Evolutionary conservation across 2,797 vertebrate genomes (phyloP).

Genomic region (Rhincodon typus): DNA sequence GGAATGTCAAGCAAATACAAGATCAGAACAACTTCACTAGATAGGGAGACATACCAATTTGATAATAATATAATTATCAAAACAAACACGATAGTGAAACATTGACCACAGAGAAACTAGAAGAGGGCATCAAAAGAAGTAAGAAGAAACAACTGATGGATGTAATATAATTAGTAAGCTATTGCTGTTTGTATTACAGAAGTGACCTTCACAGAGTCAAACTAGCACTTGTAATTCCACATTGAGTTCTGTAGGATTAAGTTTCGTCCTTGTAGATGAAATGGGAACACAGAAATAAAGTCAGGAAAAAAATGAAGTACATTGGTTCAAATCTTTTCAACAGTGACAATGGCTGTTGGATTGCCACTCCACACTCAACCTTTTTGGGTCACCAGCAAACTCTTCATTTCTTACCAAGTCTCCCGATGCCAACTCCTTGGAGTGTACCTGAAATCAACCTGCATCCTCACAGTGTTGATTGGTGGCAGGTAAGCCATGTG

Average conservation of each 20-base stretch:
- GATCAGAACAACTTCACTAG: not conserved
- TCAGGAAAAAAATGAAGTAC: not conserved
- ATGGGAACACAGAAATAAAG: not conserved
- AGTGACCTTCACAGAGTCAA: constrained; percentile 10
- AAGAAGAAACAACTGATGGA: not conserved
- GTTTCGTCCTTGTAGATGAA: not conserved
- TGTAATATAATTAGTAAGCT: not conserved
- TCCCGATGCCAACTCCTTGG: no score
- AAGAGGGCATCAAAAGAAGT: not conserved
- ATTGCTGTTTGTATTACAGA: not conserved
- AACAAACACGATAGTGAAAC: not conserved
- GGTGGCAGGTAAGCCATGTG: no score
- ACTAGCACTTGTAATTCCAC: not conserved
- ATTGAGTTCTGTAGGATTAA: not conserved
- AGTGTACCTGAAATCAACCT: no score
- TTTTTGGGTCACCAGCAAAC: no score
- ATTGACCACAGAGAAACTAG: not conserved
- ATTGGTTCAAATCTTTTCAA: not conserved
- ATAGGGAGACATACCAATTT: not conserved
- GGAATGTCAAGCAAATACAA: not conserved
- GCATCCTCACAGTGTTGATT: no score
- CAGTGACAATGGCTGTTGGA: no score
- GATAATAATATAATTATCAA: not conserved
- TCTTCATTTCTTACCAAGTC: no score
- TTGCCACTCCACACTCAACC: no score